phyloP scores from a whole-genome alignment of 2,888 invertebrate genomes.

The Zygaena filipendulae region DNA sequence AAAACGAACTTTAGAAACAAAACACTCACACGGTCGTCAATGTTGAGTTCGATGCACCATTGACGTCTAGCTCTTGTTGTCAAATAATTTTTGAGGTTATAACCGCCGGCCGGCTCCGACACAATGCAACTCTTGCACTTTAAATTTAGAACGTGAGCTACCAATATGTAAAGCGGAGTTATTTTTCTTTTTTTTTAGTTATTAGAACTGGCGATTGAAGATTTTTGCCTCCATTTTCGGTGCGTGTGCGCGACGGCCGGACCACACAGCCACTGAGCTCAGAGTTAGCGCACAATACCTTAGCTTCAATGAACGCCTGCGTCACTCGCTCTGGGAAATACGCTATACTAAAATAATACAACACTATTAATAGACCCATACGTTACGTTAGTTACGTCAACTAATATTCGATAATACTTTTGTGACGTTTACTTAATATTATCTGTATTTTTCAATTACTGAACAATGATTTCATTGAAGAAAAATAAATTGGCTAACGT shows the following conservation, averaged over 20 bases:
- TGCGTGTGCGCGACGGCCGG: constrained; percentile 62
- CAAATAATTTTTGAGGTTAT: constrained; percentile 29
- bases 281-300: constrained; percentile 42
- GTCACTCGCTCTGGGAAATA: constrained; percentile 65
- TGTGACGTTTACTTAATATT: constrained; percentile 34
- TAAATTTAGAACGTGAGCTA: not conserved
- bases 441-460: too few species aligned
- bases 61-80: constrained; percentile 38
- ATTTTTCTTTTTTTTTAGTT: constrained; percentile 1
- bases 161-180: not conserved
- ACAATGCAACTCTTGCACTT: not conserved
- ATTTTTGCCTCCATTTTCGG: constrained; percentile 34
- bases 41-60: constrained; percentile 31
- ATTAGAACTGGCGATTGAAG: constrained; percentile 1
- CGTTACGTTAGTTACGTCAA: constrained; percentile 34
- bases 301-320: constrained; percentile 53
- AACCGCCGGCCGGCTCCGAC: constrained; percentile 29
- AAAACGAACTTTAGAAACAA: constrained; percentile 27
- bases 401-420: constrained; percentile 33
- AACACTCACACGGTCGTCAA: constrained; percentile 55
- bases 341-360: constrained; percentile 46
- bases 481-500: too few species aligned
- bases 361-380: constrained; percentile 34
- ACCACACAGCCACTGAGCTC: constrained; percentile 60
- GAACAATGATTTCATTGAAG: too few species aligned